These are phyloP conservation scores for Rhagoletis zephyria DNA, from an alignment of 1,140 invertebrate genomes.

Conservation along the genomic window DNA sequence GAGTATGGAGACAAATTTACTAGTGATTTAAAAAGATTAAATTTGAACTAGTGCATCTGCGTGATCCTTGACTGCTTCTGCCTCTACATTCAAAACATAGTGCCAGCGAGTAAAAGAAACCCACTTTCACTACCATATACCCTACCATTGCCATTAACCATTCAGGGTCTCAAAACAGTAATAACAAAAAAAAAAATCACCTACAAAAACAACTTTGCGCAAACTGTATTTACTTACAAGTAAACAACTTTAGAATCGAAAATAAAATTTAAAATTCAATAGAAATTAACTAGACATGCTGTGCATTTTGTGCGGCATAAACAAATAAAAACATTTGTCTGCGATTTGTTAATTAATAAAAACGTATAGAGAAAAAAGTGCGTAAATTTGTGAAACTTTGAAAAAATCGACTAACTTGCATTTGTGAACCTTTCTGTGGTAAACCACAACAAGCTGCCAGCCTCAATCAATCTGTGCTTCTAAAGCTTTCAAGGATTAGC, in stretches of 20 bases:
- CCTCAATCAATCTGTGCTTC: neutral
- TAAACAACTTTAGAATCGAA: slow-evolving; percentile 15
- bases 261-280: slow-evolving; percentile 41
- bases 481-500: neutral
- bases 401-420: neutral
- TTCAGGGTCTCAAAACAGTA: too few relatives aligned
- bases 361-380: neutral
- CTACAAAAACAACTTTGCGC: slow-evolving; percentile 10
- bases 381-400: neutral
- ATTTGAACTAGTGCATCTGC: too few relatives aligned
- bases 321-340: slow-evolving; percentile 17
- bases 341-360: slow-evolving; percentile 43
- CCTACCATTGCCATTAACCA: too few relatives aligned
- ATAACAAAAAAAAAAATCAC: neutral
- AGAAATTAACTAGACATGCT: slow-evolving; percentile 52
- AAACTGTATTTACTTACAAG: neutral
- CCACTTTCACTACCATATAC: neutral
- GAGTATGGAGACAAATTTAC: too few relatives aligned
- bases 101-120: neutral
- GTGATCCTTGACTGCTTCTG: too few relatives aligned
- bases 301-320: slow-evolving; percentile 40
- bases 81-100: too few relatives aligned
- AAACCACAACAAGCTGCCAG: neutral
- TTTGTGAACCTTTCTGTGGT: neutral
- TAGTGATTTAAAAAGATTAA: too few relatives aligned